phyloP scores from a whole-genome alignment of 2,113 vertebrate species.

The Chaetodon trifascialis region DNA sequence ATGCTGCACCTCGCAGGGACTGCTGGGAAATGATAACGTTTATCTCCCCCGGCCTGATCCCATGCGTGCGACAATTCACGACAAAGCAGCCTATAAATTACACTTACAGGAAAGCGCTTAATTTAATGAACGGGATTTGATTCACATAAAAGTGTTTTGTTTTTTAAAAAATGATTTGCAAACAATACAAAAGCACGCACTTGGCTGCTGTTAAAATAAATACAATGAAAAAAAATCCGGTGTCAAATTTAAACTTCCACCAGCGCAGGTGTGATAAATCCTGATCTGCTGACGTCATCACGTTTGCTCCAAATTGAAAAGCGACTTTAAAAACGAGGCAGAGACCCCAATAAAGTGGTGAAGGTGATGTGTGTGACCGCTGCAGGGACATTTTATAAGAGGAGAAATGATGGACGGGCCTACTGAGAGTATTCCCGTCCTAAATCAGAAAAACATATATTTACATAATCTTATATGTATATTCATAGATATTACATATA shows the following conservation, averaged over 20 bases:
- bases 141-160: neutral
- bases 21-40: slow-evolving; percentile 76
- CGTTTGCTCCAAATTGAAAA: slow-evolving; percentile 27
- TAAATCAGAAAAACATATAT: neutral
- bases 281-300: slow-evolving; percentile 1
- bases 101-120: slow-evolving; percentile 4
- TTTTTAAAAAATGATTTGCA: too few species aligned
- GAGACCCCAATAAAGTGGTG: slow-evolving; percentile 9
- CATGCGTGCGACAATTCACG: slow-evolving; percentile 29
- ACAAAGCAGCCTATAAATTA: slow-evolving; percentile 55
- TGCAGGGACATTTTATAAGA: slow-evolving; percentile 2
- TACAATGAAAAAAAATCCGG: neutral
- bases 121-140: slow-evolving; percentile 37
- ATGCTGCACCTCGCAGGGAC: slow-evolving; percentile 48
- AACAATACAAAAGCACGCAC: neutral
- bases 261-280: neutral
- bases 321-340: neutral
- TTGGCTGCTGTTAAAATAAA: neutral
- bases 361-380: slow-evolving; percentile 6
- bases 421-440: neutral
- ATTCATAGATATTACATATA: neutral
- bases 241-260: neutral
- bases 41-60: slow-evolving; percentile 69
- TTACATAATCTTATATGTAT: too few species aligned
- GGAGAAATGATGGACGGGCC: neutral